A percentile compares a stretch with the other conserved stretches of the same genome.
These are phyloP conservation scores for Lepus americanus DNA, from an alignment of 2,113 vertebrate genomes.

Conservation along the genomic window DNA sequence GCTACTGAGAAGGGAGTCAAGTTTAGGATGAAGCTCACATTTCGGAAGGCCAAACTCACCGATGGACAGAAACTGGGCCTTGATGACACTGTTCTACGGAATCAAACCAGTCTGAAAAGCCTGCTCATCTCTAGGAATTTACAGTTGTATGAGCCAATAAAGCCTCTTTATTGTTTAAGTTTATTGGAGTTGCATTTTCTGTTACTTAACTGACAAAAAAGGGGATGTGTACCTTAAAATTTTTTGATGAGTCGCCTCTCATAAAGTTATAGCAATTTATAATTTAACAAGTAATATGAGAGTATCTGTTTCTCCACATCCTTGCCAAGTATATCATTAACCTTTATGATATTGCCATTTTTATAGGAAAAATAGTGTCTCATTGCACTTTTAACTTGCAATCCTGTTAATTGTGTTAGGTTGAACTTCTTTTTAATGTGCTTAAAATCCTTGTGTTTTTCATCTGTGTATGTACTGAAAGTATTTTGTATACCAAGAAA, in stretches of 20 bases:
- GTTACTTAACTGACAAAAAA: neutral
- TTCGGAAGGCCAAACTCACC: neutral
- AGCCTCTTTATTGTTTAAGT: constrained; percentile 40
- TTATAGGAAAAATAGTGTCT: constrained; percentile 28
- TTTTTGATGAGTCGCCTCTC: neutral
- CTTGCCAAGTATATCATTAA: constrained; percentile 7
- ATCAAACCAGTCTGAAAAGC: constrained; percentile 26
- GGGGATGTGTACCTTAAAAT: neutral
- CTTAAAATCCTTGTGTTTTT: neutral
- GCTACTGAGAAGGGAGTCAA: neutral
- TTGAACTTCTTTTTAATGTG: constrained; percentile 19
- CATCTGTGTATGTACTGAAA: neutral
- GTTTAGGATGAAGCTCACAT: constrained; percentile 23
- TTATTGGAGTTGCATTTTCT: constrained; percentile 44
- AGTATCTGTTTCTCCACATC: neutral
- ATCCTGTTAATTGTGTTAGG: constrained; percentile 2
- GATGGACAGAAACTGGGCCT: constrained; percentile 19
- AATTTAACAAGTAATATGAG: neutral
- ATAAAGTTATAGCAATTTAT: constrained; percentile 2
- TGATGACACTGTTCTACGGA: neutral
- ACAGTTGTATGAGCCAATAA: constrained; percentile 29
- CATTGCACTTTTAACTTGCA: neutral
- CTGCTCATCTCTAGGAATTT: neutral
- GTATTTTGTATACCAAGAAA: neutral
- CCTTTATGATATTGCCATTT: constrained; percentile 27